These are phyloP conservation scores for Bombus confusus DNA, from an alignment of 1,140 invertebrate genomes.

Conservation along the genomic window DNA sequence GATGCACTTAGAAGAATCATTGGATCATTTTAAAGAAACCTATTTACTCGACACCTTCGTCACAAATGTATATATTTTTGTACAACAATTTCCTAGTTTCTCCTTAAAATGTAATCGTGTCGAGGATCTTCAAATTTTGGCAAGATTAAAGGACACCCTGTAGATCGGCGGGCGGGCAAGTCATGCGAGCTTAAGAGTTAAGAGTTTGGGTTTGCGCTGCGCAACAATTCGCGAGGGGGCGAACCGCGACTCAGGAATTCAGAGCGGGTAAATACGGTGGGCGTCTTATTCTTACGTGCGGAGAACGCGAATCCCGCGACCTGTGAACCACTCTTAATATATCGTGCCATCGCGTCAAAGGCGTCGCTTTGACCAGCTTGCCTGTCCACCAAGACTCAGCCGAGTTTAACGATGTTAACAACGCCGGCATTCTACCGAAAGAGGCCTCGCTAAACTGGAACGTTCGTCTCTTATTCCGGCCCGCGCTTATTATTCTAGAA, in stretches of 20 bases:
- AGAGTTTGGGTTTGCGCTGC: conserved; percentile 72
- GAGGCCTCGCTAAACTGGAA: conserved; percentile 22
- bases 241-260: conserved; percentile 72
- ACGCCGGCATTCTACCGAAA: conserved; percentile 35
- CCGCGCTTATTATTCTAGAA: background rate
- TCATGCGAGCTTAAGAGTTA: conserved; percentile 70
- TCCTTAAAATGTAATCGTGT: background rate
- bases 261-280: conserved; percentile 76
- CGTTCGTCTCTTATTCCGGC: conserved; percentile 15
- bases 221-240: conserved; percentile 75
- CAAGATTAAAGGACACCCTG: conserved; percentile 48
- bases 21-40: background rate
- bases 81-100: background rate
- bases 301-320: conserved; percentile 65
- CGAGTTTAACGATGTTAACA: conserved; percentile 42
- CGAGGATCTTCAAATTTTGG: background rate
- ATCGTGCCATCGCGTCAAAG: conserved; percentile 55
- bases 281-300: conserved; percentile 67
- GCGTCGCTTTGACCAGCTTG: conserved; percentile 40
- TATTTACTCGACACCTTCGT: no score
- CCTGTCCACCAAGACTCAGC: background rate
- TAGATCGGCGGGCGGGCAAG: conserved; percentile 56
- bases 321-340: conserved; percentile 61
- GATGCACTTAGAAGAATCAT: background rate
- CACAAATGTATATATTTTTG: background rate